Conservation (phyloP, 1,140 invertebrate genomes). For the Campoletis sonorensis region DNA sequence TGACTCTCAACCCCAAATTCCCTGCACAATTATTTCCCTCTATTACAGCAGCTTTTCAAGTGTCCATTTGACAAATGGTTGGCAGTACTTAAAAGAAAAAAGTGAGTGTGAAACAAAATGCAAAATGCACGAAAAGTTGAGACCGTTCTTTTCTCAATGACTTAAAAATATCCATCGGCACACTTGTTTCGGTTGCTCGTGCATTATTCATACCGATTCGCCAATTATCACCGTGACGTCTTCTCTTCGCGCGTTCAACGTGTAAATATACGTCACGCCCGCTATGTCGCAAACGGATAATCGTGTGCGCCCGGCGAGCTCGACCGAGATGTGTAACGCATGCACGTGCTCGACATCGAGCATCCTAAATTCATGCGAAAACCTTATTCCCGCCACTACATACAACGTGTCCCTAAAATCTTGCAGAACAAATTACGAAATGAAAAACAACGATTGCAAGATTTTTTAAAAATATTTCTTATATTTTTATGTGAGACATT, state of each 20-base stretch:
- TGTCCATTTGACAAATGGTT: neutral
- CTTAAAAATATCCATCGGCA: neutral
- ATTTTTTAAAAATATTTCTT: too few relatives aligned
- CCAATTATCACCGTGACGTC: slow-evolving; percentile 33
- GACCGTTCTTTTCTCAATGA: neutral
- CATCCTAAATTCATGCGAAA: slow-evolving; percentile 31
- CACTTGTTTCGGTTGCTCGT: neutral
- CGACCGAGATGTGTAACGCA: slow-evolving; percentile 5
- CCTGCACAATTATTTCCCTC: neutral
- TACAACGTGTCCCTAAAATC: neutral
- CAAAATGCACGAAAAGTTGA: neutral
- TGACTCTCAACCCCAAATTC: neutral
- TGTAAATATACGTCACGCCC: slow-evolving; percentile 24
- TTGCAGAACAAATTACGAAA: neutral
- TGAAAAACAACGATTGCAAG: too few relatives aligned
- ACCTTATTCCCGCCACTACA: neutral
- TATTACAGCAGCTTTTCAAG: neutral
- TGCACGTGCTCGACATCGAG: slow-evolving; percentile 18
- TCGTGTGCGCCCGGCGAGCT: neutral
- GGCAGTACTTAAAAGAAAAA: neutral
- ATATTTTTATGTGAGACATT: too few relatives aligned
- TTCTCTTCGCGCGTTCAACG: slow-evolving; percentile 21
- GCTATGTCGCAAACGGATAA: slow-evolving; percentile 20
- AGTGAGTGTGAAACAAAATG: neutral
- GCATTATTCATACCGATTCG: slow-evolving; percentile 39